phyloP scores from a whole-genome alignment of 1,140 invertebrate genomes.

The Aphelinus atriplicis region DNA sequence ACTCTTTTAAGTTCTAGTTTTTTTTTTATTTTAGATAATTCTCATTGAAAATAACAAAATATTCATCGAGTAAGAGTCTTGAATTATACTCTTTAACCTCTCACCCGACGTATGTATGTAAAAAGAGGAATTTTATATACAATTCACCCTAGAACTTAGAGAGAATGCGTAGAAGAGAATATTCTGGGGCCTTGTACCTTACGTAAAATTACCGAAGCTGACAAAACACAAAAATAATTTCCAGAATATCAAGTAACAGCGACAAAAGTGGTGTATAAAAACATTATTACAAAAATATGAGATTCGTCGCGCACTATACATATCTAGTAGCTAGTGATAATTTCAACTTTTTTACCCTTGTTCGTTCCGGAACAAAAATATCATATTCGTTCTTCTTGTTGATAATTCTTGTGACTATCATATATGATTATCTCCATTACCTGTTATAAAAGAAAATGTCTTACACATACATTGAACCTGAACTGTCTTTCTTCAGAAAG shows the following conservation, averaged over 20 bases:
- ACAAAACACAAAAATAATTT: background rate
- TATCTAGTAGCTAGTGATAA: conserved; percentile 2
- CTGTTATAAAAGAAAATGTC: conserved; percentile 28
- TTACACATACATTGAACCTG: conserved; percentile 5
- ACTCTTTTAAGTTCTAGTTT: conserved; percentile 15
- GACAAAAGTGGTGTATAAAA: conserved; percentile 36
- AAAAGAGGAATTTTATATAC: conserved; percentile 20
- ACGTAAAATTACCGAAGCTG: conserved; percentile 5
- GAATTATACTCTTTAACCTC: too few relatives aligned
- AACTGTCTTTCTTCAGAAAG: conserved; percentile 16
- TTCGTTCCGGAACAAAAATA: conserved; percentile 15
- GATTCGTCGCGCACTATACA: background rate
- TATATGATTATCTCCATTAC: conserved; percentile 24
- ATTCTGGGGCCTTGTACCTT: conserved; percentile 14
- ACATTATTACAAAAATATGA: conserved; percentile 50
- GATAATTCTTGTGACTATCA: conserved; percentile 1
- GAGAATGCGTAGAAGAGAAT: background rate
- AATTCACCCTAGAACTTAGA: background rate
- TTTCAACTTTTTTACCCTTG: background rate
- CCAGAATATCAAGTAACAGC: background rate
- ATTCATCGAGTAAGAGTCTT: too few relatives aligned
- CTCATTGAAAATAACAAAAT: background rate
- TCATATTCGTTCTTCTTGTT: conserved; percentile 12
- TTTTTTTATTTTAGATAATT: background rate
- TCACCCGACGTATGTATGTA: background rate